Percentiles rank a stretch among this genome's conserved stretches.
These are phyloP conservation scores for Otus scops DNA, from an alignment of 2,797 vertebrate species.

Conservation along the genomic window DNA sequence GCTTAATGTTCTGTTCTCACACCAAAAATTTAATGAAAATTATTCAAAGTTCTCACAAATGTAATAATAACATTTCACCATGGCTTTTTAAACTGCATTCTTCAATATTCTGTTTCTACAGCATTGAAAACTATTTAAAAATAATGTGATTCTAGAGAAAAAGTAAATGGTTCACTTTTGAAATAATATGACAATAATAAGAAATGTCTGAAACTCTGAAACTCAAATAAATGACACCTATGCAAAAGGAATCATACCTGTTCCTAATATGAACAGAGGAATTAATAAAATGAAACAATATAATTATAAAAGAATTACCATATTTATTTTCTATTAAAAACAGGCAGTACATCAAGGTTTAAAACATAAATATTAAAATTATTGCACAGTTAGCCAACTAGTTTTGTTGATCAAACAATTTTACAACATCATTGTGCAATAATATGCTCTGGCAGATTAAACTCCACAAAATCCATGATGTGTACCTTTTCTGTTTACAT, in stretches of 20 bases:
- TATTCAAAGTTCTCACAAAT: not conserved
- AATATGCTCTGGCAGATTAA: not conserved
- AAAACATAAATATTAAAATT: conserved; percentile 52
- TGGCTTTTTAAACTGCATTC: not conserved
- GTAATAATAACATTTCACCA: not conserved
- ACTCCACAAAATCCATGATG: conserved; percentile 1
- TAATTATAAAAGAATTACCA: not conserved
- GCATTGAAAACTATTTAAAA: not conserved
- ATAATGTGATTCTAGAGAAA: not conserved
- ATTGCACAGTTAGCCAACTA: not conserved
- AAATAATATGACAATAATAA: not conserved
- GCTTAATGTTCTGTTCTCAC: not conserved
- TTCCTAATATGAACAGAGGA: not conserved
- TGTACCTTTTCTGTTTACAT: conserved; percentile 5
- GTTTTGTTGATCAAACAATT: not conserved
- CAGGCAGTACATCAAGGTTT: not conserved
- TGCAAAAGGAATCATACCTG: not conserved
- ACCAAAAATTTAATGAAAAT: not conserved
- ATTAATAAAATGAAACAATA: not conserved
- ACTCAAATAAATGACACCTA: not conserved
- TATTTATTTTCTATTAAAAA: conserved; percentile 52
- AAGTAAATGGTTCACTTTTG: not conserved
- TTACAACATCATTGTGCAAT: not conserved
- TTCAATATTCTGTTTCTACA: not conserved
- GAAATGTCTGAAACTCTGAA: not conserved